Evolutionary conservation across 2,888 invertebrate species (phyloP), one percentile per base, ranked within the genome.

Genomic region (Rhynchonema sp.): DNA sequence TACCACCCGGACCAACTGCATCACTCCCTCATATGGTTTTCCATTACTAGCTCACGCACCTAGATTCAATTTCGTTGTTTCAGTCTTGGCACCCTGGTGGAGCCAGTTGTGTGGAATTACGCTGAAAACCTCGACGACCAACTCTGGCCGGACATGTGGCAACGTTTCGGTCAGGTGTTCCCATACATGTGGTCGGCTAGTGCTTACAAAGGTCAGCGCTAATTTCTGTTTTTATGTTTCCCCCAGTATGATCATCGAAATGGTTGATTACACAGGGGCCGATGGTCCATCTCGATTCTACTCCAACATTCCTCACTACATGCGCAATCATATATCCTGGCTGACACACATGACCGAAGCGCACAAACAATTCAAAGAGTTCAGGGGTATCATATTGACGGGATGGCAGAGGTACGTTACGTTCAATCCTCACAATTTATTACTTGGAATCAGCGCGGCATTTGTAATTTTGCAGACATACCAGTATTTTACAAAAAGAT

Each of bases 101-200:
- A 70, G 54, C 72, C 70, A 23, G 69, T 71, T 20, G 62, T 72
- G 6, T 71, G 70, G 71, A 67, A 64, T 23, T 72, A 70, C 59
- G 71, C 69, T 1, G 71, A 70, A 38, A 68, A 72, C 58, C 62
- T 70, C 56, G 67, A 70, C 56, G 62, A 66, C 56, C 71, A 69
- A 59, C 64, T 72, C 38, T 67, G 67, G 9, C 63, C 65, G 26
- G 63, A 65, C 25, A 56, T 56, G 56, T 67, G 66, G 64, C 64
- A 64, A 22, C 56, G 61, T 1, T 57, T 58, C 23, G 58, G 49
- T n/a, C 2, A 80, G 23, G 79, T 83, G 2, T 84, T 84, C 68
- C 78, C 79, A 2, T 79, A 80, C 1, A 81, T 82, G 13, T 85
- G 85, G 85, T 79, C 82, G 1, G 84, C 84, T 1, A 82, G 82